Conservation (phyloP, 2,113 vertebrate genomes). For the Typhlomys cinereus region DNA sequence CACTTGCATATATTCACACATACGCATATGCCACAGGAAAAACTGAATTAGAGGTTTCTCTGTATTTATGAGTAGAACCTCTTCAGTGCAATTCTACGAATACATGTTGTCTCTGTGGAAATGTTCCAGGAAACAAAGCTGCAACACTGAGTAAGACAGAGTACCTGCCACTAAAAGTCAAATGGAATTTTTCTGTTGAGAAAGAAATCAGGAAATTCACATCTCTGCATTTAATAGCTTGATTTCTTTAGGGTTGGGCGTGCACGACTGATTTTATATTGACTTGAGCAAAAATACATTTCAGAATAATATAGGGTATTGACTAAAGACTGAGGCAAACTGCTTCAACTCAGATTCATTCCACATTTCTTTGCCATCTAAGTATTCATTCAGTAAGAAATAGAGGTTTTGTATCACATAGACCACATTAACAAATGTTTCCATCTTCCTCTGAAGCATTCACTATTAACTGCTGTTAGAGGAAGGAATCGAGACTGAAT, state of each 20-base stretch:
- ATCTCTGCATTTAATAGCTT: slow-evolving; percentile 40
- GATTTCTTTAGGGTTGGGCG: slow-evolving; percentile 11
- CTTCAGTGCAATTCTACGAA: background rate
- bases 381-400: slow-evolving; percentile 23
- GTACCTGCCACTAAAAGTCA: background rate
- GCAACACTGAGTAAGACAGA: background rate
- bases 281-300: slow-evolving; percentile 59
- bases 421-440: slow-evolving; percentile 49
- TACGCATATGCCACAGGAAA: background rate
- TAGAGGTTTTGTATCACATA: slow-evolving; percentile 15
- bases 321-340: slow-evolving; percentile 21
- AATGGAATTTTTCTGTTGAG: slow-evolving; percentile 29
- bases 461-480: slow-evolving; percentile 44
- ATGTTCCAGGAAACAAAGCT: background rate
- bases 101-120: background rate
- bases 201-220: slow-evolving; percentile 41
- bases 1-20: background rate
- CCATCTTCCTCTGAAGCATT: slow-evolving; percentile 58
- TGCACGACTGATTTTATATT: slow-evolving; percentile 36
- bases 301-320: slow-evolving; percentile 39
- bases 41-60: background rate
- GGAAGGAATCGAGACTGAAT: slow-evolving; percentile 31
- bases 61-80: slow-evolving; percentile 8
- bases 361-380: slow-evolving; percentile 10
- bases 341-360: slow-evolving; percentile 47